Base-by-base conservation (phyloP, 2,888 invertebrate genomes). In the Leptopilina drosophilae region DNA sequence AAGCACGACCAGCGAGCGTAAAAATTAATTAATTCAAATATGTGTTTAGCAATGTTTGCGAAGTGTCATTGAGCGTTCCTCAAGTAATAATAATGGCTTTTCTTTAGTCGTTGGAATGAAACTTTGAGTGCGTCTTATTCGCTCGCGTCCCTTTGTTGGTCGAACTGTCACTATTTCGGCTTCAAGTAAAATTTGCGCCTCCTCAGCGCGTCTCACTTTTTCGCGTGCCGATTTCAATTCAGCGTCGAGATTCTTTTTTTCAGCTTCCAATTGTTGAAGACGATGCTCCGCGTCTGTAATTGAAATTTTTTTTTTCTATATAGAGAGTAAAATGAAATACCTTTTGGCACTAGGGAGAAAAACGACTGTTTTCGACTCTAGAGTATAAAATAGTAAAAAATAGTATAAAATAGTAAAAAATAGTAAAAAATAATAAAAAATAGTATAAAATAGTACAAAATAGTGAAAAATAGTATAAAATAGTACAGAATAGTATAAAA, bases 141-240 rank as follows among this genome's bases (percentile, higher is more conserved):
- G 91, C 73, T 95, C 94, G 0, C 94, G 94, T 83, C 94, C 94
- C 65, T 94, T 93, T 6, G 93, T 87, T 26, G 92, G 92, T 78
- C 95, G 94, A 15, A 93, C 88, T 80, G 93, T 93, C 82, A 93
- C 92, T 73, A 94, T 90, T 85, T 93, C 92, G 1, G 93, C 93
- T 88, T 95, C 94, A 66, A 95, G 87, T 64, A 94, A 88, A 86
- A 94, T 93, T 87, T 94, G 94, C 65, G 93, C 93, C 82, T 94
- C 93, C 90, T 96, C 96, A 49, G 95, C 95, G 85, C 93, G 93
- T 15, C 93, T 93, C 77, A 95, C 95, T 91, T 95, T 96, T 87
- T 94, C 93, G 82, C 95, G 93, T 0, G 96, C 95, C 77, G 94
- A 92, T 86, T 94, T 94, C 49, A 96, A 92, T 91, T 96, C 96